Percentiles rank a stretch among this genome's conserved stretches.
Conservation (phyloP, 1,140 invertebrate species). For the Ylistrum balloti region DNA sequence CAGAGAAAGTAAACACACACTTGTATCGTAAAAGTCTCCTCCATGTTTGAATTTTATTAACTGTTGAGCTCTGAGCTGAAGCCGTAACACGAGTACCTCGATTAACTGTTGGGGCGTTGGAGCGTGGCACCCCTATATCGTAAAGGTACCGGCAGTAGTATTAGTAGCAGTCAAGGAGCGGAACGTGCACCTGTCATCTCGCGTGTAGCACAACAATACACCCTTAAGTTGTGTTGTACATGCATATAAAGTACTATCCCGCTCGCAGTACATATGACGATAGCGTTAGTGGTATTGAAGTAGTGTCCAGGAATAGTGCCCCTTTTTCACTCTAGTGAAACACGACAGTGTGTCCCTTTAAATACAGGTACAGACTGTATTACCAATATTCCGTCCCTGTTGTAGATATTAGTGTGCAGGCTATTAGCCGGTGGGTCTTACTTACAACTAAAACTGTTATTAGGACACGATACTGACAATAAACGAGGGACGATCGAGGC, state of each 20-base stretch:
- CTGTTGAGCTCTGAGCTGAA: background rate
- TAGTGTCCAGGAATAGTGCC: no score
- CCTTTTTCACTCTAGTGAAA: background rate
- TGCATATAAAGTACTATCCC: no score
- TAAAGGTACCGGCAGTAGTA: background rate
- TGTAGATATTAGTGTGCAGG: background rate
- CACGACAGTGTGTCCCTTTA: background rate
- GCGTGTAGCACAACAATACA: background rate
- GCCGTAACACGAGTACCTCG: background rate
- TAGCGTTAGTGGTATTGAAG: no score
- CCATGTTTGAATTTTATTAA: conserved; percentile 22
- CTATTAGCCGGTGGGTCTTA: background rate
- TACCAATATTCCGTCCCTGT: background rate
- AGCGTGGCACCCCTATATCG: background rate
- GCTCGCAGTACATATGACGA: no score
- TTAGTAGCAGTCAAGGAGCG: conserved; percentile 6
- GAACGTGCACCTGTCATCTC: conserved; percentile 31
- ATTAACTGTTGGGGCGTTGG: background rate
- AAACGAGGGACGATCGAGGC: background rate
- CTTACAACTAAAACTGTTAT: background rate
- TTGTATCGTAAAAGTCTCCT: background rate
- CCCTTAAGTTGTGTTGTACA: no score
- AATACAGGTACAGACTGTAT: background rate
- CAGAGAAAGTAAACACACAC: conserved; percentile 38
- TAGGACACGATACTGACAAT: background rate